Evolutionary conservation across 2,888 invertebrate genomes (phyloP), one percentile per base, ranked within the genome.

Genomic region (Cistogaster globosa): DNA sequence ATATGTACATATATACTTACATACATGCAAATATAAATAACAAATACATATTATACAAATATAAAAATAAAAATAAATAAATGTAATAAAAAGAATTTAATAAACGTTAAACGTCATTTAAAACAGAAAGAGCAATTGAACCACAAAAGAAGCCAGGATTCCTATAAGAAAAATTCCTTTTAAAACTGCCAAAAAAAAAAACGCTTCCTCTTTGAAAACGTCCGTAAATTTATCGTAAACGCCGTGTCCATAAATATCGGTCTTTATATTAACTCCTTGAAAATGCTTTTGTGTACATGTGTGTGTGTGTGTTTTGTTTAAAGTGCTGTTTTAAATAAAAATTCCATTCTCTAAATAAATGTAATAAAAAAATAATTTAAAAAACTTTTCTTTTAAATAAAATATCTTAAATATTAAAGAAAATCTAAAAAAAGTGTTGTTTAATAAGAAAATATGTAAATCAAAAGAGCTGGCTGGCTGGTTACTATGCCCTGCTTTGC

Each of bases 201-300:
- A 65, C 72, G 72, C 71, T 58, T 78, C 78, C 69, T 45, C 42
- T 71, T 77, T 78, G 1, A 63, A 80, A 80, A 74, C 79, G 79
- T 80, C 79, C 79, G 72, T 55, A 65, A 58, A 22, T 32, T 58
- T 55, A 20, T 18, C 60, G 48, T 38, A 51, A 45, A 36, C 63
- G 80, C 65, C 57, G 55, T 68, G 69, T 78, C 60, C 77, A 62
- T 62, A 55, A 32, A 5, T 8, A 55, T 62, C 63, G 72, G 60
- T 67, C 57, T 63, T 42, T 74, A 18, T 32, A 53, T 6, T n/a
- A 26, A 20, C 65, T 22, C 60, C 53, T 45, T 26, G 20, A 18
- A 55, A 26, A 4, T 26, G 26, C 4, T 26, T 58, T 45, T 20
- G 58, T 38, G 22, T 20, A 16, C 18, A 38, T 60, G 20, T 53